These are phyloP conservation scores for Lophotriccus pileatus DNA, from an alignment of 2,797 vertebrate genomes.

Conservation along the genomic window DNA sequence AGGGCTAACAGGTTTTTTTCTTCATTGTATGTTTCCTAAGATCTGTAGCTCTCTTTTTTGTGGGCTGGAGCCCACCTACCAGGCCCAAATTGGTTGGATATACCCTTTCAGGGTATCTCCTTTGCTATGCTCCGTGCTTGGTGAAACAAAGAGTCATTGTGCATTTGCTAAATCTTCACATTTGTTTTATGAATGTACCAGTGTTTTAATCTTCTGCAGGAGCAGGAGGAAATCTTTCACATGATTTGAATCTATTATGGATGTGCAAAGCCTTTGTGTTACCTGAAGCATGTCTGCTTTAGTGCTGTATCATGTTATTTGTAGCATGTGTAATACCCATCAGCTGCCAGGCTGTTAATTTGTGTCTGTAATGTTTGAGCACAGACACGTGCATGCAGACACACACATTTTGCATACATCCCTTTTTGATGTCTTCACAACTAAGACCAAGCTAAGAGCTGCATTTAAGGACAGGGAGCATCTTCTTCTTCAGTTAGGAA, in stretches of 20 bases:
- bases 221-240: conserved; percentile 51
- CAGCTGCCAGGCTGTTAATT: conserved; percentile 35
- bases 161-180: conserved; percentile 50
- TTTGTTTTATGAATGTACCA: conserved; percentile 30
- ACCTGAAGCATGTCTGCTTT: conserved; percentile 29
- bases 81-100: background rate
- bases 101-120: background rate
- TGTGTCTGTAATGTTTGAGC: background rate
- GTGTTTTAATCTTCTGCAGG: conserved; percentile 41
- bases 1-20: conserved; percentile 27
- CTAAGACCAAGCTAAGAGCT: background rate
- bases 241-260: conserved; percentile 23
- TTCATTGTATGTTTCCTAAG: conserved; percentile 10
- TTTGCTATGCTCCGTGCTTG: background rate
- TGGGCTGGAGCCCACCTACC: conserved; percentile 26
- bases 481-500: background rate
- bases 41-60: background rate
- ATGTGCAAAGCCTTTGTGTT: conserved; percentile 26
- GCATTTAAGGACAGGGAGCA: background rate
- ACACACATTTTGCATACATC: background rate
- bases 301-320: conserved; percentile 23
- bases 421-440: background rate
- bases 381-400: background rate
- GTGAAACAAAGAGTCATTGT: conserved; percentile 34
- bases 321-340: background rate